Conservation (phyloP, 53 echinoderm and acorn worm genomes). For the Paracentrotus lividus region DNA sequence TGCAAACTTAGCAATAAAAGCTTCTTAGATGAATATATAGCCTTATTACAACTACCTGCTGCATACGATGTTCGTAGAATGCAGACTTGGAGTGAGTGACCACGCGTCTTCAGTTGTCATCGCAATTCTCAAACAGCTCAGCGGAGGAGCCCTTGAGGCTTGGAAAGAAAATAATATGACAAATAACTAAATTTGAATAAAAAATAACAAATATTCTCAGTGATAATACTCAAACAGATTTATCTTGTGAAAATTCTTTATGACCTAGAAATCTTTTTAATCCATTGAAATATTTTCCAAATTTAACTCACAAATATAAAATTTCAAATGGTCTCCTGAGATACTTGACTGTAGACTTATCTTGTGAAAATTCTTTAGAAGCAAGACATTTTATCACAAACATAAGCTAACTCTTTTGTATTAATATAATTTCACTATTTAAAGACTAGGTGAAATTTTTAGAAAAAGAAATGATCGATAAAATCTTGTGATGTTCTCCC, state of each 20-base stretch:
- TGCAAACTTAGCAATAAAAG: constrained; percentile 97
- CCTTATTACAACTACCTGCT: constrained; percentile 92
- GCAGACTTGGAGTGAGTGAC: constrained; percentile 93
- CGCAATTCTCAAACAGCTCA: constrained; percentile 91
- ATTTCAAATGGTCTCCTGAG: neutral
- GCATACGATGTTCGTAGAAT: constrained; percentile 97
- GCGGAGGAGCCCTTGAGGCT: constrained; percentile 84
- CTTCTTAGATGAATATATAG: constrained; percentile 94
- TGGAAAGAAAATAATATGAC: neutral
- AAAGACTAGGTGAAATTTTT: too few relatives aligned
- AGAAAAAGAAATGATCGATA: too few relatives aligned
- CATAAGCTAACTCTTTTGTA: too few relatives aligned
- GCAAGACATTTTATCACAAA: too few relatives aligned
- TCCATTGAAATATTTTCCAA: neutral
- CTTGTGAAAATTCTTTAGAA: neutral
- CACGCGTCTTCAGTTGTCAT: constrained; percentile 94
- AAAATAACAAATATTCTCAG: too few relatives aligned
- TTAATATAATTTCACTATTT: too few relatives aligned
- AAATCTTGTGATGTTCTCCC: too few relatives aligned
- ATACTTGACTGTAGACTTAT: neutral
- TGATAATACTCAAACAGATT: neutral
- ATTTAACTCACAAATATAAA: neutral
- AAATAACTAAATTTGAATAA: too few relatives aligned
- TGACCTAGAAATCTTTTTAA: too few relatives aligned
- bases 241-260: too few relatives aligned